phyloP scores from a whole-genome alignment of 2,113 vertebrate genomes.

The Collichthys lucidus region DNA sequence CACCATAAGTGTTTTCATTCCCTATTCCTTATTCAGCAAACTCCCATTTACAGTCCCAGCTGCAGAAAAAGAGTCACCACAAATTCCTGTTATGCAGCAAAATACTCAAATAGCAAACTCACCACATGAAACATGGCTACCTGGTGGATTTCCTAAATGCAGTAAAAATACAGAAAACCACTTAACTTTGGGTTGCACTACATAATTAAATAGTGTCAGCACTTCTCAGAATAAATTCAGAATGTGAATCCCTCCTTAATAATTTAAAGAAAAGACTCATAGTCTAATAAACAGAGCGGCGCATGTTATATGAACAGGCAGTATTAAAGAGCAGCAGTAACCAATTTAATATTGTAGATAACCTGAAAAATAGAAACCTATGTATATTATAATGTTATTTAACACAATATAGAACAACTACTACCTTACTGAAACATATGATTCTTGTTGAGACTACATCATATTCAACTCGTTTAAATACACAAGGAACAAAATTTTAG shows the following conservation, averaged over 20 bases:
- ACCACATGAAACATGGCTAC: conserved; percentile 36
- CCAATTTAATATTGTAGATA: background rate
- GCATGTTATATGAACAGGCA: background rate
- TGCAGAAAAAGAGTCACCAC: conserved; percentile 47
- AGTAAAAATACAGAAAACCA: background rate
- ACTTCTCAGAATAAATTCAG: background rate
- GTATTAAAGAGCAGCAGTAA: background rate
- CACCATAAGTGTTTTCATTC: conserved; percentile 69
- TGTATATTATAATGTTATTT: background rate
- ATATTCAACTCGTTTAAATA: background rate
- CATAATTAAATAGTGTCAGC: background rate
- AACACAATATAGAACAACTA: background rate
- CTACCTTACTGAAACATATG: background rate
- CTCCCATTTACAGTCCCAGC: conserved; percentile 42
- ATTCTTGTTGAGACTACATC: background rate
- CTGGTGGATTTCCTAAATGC: background rate
- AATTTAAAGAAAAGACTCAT: background rate
- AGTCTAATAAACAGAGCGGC: background rate
- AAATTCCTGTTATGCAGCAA: conserved; percentile 57
- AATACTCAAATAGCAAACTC: conserved; percentile 52
- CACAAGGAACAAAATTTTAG: background rate
- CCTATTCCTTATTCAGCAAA: conserved; percentile 71
- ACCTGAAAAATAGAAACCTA: background rate
- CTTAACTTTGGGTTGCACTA: background rate
- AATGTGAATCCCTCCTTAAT: background rate